Evolutionary conservation across 2,888 invertebrate species (phyloP), one percentile per base, ranked within the genome.

Genomic region (Apeira syringaria): DNA sequence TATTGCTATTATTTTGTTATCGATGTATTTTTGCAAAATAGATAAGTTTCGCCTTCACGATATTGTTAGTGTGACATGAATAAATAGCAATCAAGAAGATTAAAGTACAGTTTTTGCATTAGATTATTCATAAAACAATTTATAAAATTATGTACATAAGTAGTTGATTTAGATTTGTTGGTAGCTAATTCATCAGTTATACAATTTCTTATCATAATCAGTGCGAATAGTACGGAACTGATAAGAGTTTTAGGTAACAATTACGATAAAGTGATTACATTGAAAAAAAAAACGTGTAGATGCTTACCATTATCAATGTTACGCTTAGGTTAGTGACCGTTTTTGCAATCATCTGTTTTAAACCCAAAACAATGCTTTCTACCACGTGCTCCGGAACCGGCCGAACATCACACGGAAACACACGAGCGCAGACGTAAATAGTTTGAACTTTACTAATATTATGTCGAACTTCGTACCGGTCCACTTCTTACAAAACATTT

Each of bases 361-460:
- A n/a, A n/a, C n/a, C n/a, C n/a, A n/a, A 76, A 67, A 60, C 34
- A 13, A 38, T 46, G 33, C 50, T 41, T 50, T 49, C 51, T 43
- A 68, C 77, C 87, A 86, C 81, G 85, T 85, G 85, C 68, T 64
- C 71, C 84, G 86, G 64, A 71, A 62, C 70, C 49, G 42, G 40
- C 66, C 85, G 84, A 83, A 59, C 49, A 47, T 50, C 24, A 27
- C 18, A 64, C 81, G 80, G 68, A 68, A 61, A 49, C 51, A 45
- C 56, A 63, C 79, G 78, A 78, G 57, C 65, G 58, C 54, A 70
- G 73, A 80, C 80, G 71, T 74, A 85, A 86, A 86, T 87, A 86
- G 81, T 84, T 74, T 68, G 64, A 76, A 77, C 74, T 73, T 68
- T 65, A 65, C 58, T 61, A 50, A 59, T 67, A 50, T n/a, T n/a